Evolutionary conservation across 2,888 invertebrate species (phyloP), one percentile per base, ranked within the genome.

Genomic region (Cantharis flavilabris): DNA sequence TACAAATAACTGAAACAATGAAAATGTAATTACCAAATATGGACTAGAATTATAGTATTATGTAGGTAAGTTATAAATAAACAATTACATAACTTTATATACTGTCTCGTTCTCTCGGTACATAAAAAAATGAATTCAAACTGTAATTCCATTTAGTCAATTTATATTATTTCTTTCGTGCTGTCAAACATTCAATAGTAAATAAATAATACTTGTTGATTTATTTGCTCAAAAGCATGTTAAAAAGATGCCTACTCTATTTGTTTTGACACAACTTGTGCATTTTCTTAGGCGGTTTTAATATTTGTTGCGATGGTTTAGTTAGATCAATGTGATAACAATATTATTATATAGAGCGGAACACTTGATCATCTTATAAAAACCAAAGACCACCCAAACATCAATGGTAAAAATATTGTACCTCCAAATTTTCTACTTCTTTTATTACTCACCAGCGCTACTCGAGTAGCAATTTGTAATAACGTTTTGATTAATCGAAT

Each of bases 321-420:
- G 49, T 76, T 73, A 78, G 78, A 78, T 78, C 72, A 69, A 73
- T 76, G 72, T 75, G 76, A 79, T 76, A 79, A 79, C 70, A 70
- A 71, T 69, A 72, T 78, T 71, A 78, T 76, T 76, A 74, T 67
- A 16, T 14, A 64, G 64, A 71, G 80, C 76, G 78, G 80, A 69
- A 20, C 70, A 78, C 76, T 78, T 79, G 76, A 79, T 81, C 77
- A 73, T 62, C 69, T 49, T 79, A 69, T 71, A 71, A 71, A 74
- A 79, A 81, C 70, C 79, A 75, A 79, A 76, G 81, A 81, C 81
- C 81, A 81, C 81, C 81, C 81, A 81, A 77, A 77, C 71, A n/a
- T 49, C 49, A 7, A 30, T 72, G 64, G 76, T 77, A 80, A 81
- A 26, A 81, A 77, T 80, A 81, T 77, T 75, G 72, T 78, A 74